These are phyloP conservation scores for Gasterosteus aculeatus DNA, from an alignment of 2,113 vertebrate genomes.

Conservation along the genomic window DNA sequence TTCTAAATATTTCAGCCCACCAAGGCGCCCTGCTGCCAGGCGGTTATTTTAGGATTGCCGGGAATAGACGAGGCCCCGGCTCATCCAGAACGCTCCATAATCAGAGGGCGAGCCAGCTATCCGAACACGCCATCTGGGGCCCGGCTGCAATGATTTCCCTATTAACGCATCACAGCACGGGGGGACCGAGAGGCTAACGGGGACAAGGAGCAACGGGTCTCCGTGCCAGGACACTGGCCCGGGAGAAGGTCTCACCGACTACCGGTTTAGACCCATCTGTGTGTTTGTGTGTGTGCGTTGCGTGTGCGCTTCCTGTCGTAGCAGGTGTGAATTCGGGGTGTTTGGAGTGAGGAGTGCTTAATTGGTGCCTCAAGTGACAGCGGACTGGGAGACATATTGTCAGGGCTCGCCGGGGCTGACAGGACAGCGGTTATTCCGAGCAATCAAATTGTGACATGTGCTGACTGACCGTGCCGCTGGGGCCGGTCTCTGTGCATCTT, in stretches of 20 bases:
- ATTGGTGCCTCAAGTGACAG: constrained; percentile 60
- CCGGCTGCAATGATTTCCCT: constrained; percentile 63
- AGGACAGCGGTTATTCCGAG: constrained; percentile 53
- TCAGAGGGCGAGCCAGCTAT: constrained; percentile 46
- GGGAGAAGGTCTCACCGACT: constrained; percentile 44
- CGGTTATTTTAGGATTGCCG: constrained; percentile 24
- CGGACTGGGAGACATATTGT: constrained; percentile 31
- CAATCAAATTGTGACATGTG: constrained; percentile 34
- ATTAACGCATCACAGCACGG: constrained; percentile 59
- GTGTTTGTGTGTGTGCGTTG: not conserved
- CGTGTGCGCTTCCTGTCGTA: not conserved
- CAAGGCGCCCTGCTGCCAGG: constrained; percentile 9
- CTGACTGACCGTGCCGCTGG: constrained; percentile 20
- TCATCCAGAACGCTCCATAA: constrained; percentile 39
- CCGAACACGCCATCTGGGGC: constrained; percentile 63
- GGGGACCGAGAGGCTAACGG: constrained; percentile 57
- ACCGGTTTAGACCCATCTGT: constrained; percentile 43
- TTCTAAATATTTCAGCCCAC: constrained; percentile 20
- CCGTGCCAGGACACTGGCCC: constrained; percentile 49
- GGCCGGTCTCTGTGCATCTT: constrained; percentile 12
- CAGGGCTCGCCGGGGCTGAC: constrained; percentile 47
- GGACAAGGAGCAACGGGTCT: constrained; percentile 39
- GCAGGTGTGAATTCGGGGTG: constrained; percentile 40
- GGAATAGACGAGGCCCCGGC: constrained; percentile 31
- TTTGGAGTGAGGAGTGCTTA: constrained; percentile 53